phyloP scores from a whole-genome alignment of 1,140 invertebrate species.

The Neoseiulus cucumeris region DNA sequence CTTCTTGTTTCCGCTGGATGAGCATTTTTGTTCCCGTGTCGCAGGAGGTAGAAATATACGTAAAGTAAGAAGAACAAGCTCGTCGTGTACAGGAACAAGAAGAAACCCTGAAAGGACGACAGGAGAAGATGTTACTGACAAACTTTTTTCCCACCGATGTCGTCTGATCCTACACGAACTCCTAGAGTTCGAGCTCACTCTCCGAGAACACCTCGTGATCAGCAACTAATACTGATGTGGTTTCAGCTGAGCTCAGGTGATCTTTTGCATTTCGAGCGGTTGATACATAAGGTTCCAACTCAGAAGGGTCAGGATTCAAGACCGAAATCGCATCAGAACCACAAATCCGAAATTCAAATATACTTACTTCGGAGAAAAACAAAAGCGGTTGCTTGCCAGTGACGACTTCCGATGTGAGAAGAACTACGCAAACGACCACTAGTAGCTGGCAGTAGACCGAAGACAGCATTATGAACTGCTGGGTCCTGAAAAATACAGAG shows the following conservation, averaged over 20 bases:
- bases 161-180: too few species aligned
- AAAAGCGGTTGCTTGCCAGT: slow-evolving; percentile 67
- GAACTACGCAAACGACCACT: slow-evolving; percentile 71
- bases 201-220: too few species aligned
- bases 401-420: slow-evolving; percentile 75
- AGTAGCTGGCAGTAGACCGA: slow-evolving; percentile 79
- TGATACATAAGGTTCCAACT: too few species aligned
- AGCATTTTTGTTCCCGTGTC: slow-evolving; percentile 35
- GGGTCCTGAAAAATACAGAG: slow-evolving; percentile 55
- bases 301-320: too few species aligned
- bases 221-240: too few species aligned
- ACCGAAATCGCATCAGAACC: too few species aligned
- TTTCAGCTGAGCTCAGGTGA: too few species aligned
- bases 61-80: slow-evolving; percentile 88
- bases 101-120: slow-evolving; percentile 55
- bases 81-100: slow-evolving; percentile 83
- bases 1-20: slow-evolving; percentile 11
- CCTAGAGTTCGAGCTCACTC: too few species aligned
- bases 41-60: slow-evolving; percentile 85
- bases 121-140: background rate
- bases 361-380: slow-evolving; percentile 50
- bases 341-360: background rate
- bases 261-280: too few species aligned
- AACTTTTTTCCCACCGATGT: background rate
- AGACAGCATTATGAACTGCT: slow-evolving; percentile 68